These are phyloP conservation scores for Myotis yumanensis DNA, from an alignment of 2,113 vertebrate genomes.

Conservation along the genomic window DNA sequence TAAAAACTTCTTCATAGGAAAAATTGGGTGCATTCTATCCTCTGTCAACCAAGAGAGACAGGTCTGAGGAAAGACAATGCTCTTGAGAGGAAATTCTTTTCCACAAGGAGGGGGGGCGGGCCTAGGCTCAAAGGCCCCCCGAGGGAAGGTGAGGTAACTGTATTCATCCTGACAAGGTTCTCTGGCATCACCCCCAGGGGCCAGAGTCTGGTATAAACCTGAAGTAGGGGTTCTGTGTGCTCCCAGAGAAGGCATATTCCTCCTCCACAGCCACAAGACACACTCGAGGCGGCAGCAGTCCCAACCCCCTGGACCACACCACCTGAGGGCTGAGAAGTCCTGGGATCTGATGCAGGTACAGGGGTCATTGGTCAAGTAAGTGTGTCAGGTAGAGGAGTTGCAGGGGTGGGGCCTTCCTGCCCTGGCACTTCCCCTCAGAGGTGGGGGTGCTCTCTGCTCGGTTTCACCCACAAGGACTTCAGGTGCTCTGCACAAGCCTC, in stretches of 20 bases:
- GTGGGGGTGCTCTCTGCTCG: not conserved
- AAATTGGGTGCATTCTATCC: not conserved
- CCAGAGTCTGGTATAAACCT: not conserved
- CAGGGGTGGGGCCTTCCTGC: not conserved
- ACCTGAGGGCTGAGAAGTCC: not conserved
- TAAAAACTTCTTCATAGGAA: not conserved
- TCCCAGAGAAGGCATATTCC: not conserved
- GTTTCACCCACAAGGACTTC: not conserved
- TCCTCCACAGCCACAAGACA: not conserved
- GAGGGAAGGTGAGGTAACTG: not conserved
- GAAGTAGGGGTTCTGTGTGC: not conserved
- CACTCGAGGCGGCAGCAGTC: not conserved
- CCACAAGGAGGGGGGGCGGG: not conserved
- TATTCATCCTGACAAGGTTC: not conserved
- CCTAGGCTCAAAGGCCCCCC: not conserved
- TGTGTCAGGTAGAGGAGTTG: not conserved
- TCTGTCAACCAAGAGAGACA: not conserved
- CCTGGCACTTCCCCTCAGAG: not conserved
- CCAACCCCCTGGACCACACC: not conserved
- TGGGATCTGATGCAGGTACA: not conserved
- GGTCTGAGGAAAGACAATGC: not conserved
- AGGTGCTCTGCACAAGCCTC: not conserved
- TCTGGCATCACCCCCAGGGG: not conserved
- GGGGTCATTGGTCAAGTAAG: not conserved
- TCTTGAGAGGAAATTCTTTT: not conserved